Evolutionary conservation across 2,113 vertebrate species (phyloP).

Genomic region (Aptenodytes forsteri): DNA sequence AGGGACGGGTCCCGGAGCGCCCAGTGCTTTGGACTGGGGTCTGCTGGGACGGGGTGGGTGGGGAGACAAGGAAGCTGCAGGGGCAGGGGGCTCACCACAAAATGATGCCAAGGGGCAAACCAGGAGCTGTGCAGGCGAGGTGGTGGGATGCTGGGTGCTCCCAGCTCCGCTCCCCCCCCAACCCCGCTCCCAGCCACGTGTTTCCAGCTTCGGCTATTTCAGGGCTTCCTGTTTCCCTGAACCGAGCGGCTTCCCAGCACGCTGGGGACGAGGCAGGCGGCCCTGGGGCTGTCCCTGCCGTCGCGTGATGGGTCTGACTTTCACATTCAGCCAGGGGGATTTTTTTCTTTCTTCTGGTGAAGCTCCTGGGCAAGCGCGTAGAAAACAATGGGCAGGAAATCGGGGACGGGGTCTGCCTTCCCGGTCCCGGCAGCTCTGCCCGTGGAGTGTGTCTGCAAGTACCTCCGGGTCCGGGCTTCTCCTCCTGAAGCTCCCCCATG

Average conservation of each 20-base stretch:
- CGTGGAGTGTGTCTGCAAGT: accelerated
- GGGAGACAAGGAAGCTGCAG: accelerated
- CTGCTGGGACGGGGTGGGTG: background rate
- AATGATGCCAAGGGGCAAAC: background rate
- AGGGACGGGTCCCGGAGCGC: no score
- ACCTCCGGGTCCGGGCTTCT: background rate
- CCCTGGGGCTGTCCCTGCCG: background rate
- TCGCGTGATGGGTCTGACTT: background rate
- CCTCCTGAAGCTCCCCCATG: background rate
- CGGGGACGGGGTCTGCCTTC: background rate
- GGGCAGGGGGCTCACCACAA: background rate
- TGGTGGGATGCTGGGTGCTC: background rate
- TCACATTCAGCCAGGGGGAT: background rate
- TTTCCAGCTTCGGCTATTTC: slow-evolving; percentile 35
- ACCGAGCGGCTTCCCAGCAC: background rate
- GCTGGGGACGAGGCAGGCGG: background rate
- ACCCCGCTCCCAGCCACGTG: background rate
- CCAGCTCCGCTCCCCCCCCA: background rate
- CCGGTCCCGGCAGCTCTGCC: background rate
- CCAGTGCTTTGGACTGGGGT: background rate
- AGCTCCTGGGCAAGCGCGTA: background rate
- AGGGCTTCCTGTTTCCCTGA: slow-evolving; percentile 46
- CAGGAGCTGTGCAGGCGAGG: background rate
- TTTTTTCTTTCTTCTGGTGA: background rate
- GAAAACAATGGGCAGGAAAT: background rate